Evolutionary conservation across 2,113 vertebrate genomes (phyloP).

Genomic region (Grantiella picta): DNA sequence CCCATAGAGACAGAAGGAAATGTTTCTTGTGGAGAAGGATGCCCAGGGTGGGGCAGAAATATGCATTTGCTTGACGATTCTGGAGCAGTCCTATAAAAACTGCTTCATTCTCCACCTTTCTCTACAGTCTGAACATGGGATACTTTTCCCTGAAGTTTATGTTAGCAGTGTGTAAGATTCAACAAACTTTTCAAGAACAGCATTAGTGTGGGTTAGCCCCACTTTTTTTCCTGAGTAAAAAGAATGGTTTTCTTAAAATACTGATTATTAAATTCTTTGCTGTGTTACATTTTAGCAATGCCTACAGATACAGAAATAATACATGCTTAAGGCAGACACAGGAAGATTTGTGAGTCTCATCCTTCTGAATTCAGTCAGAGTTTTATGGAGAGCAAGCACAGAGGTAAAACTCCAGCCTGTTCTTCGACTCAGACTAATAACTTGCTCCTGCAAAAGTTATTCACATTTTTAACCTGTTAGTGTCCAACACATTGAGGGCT

Average conservation of each 20-base stretch:
- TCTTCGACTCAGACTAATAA: neutral
- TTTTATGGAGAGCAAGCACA: neutral
- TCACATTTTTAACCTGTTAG: neutral
- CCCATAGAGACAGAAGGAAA: neutral
- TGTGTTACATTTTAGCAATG: neutral
- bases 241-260: neutral
- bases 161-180: neutral
- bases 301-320: neutral
- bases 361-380: neutral
- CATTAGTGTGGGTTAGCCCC: neutral
- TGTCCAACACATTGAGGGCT: neutral
- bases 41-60: neutral
- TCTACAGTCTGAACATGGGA: accelerated
- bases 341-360: neutral
- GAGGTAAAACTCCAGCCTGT: neutral
- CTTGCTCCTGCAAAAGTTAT: neutral
- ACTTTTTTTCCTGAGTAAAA: neutral
- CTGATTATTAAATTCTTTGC: neutral
- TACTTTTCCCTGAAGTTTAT: neutral
- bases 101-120: neutral
- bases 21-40: neutral
- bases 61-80: neutral
- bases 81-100: neutral
- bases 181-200: neutral
- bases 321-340: neutral